Conservation (phyloP, 2,888 invertebrate genomes). For the Agonopterix subpropinquella region DNA sequence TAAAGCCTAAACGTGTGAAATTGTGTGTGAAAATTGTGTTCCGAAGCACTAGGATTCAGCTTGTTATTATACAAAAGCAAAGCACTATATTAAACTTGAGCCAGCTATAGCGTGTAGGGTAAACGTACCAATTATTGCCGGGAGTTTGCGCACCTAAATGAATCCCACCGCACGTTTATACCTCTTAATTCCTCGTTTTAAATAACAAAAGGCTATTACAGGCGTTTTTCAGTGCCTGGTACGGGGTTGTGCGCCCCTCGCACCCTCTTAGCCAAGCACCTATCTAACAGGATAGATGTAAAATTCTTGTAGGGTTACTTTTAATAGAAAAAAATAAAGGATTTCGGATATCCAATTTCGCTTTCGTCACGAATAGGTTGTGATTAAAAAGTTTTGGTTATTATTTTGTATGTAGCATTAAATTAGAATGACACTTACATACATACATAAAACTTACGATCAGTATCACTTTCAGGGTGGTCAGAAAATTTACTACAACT, state of each 20-base stretch:
- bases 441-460: too few species aligned
- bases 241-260: conserved; percentile 38
- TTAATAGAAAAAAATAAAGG: conserved; percentile 6
- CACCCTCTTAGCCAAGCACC: conserved; percentile 35
- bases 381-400: too few species aligned
- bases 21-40: too few species aligned
- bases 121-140: conserved; percentile 35
- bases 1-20: too few species aligned
- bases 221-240: conserved; percentile 52
- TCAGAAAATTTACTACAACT: too few species aligned
- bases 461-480: too few species aligned
- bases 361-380: too few species aligned
- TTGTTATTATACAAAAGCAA: background rate
- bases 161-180: conserved; percentile 27
- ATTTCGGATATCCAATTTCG: conserved; percentile 2
- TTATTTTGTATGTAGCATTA: too few species aligned
- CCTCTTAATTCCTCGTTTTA: conserved; percentile 57
- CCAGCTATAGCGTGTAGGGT: conserved; percentile 20
- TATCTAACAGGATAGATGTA: conserved; percentile 33
- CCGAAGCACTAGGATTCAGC: too few species aligned
- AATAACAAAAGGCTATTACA: conserved; percentile 57
- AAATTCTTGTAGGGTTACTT: conserved; percentile 9
- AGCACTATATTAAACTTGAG: background rate
- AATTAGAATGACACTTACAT: too few species aligned
- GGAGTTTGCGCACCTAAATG: conserved; percentile 25